phyloP scores from a whole-genome alignment of 2,113 vertebrate species.

The Pelmatolapia mariae region DNA sequence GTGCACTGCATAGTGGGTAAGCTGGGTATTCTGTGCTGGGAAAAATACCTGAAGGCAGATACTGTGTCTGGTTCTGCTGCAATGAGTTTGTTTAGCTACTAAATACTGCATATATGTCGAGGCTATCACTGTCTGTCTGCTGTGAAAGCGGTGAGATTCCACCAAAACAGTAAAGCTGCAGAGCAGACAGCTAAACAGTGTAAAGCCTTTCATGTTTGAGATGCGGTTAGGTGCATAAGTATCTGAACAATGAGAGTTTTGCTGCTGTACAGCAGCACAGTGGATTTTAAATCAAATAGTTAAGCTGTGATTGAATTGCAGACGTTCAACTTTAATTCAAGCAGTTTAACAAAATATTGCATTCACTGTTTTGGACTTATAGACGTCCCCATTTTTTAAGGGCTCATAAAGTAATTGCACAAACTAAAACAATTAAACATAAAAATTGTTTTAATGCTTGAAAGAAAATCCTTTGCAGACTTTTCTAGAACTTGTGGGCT shows the following conservation, averaged over 20 bases:
- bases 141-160: not conserved
- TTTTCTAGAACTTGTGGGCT: not conserved
- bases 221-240: not conserved
- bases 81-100: not conserved
- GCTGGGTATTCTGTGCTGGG: not conserved
- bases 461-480: not conserved
- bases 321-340: not conserved
- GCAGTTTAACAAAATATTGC: not conserved
- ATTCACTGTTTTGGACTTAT: not conserved
- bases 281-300: not conserved
- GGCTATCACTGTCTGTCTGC: not conserved
- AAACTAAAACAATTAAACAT: not conserved
- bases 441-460: not conserved
- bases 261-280: not conserved
- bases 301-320: not conserved
- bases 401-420: not conserved
- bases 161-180: not conserved
- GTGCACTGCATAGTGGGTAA: not conserved
- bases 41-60: not conserved
- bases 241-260: not conserved
- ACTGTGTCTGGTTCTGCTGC: not conserved
- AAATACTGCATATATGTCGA: not conserved
- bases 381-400: not conserved
- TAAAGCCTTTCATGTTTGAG: not conserved
- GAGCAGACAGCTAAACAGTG: not conserved